phyloP scores from a whole-genome alignment of 2,888 invertebrate species.

The Leptarthrus brevirostris region DNA sequence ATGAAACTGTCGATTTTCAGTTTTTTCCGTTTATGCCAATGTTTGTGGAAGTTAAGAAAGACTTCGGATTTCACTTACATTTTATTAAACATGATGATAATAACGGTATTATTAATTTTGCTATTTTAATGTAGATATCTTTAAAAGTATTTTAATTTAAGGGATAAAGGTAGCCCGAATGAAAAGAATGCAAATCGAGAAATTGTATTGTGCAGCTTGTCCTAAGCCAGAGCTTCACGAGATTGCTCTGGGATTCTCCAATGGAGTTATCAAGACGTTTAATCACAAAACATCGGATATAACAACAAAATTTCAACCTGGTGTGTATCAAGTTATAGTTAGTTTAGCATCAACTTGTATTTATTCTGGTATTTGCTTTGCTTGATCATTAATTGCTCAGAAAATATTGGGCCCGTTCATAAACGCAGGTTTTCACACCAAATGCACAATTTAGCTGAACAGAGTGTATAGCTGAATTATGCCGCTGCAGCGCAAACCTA shows the following conservation, averaged over 20 bases:
- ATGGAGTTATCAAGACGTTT: constrained; percentile 62
- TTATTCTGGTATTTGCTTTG: too few species aligned
- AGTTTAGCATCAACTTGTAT: too few species aligned
- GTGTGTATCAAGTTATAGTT: constrained; percentile 56
- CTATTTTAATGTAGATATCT: too few species aligned
- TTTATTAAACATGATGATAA: constrained; percentile 52
- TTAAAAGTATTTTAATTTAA: too few species aligned
- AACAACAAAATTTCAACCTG: constrained; percentile 60
- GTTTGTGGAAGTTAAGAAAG: constrained; percentile 63
- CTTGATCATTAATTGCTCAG: too few species aligned
- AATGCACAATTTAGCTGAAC: too few species aligned
- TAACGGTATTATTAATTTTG: too few species aligned
- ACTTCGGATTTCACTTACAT: constrained; percentile 63
- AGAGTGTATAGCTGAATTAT: too few species aligned
- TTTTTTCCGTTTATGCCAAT: constrained; percentile 61
- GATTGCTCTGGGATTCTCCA: constrained; percentile 63
- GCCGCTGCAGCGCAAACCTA: too few species aligned
- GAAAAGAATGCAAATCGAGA: constrained; percentile 62
- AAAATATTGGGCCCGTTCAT: too few species aligned
- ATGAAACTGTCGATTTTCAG: constrained; percentile 63
- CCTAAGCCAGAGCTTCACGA: constrained; percentile 62
- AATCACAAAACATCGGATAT: constrained; percentile 61
- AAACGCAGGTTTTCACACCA: too few species aligned
- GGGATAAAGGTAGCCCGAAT: constrained; percentile 63
- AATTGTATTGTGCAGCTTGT: constrained; percentile 62